Evolutionary conservation across 2,888 invertebrate species (phyloP).

Genomic region (Himalopsyche tibetana): DNA sequence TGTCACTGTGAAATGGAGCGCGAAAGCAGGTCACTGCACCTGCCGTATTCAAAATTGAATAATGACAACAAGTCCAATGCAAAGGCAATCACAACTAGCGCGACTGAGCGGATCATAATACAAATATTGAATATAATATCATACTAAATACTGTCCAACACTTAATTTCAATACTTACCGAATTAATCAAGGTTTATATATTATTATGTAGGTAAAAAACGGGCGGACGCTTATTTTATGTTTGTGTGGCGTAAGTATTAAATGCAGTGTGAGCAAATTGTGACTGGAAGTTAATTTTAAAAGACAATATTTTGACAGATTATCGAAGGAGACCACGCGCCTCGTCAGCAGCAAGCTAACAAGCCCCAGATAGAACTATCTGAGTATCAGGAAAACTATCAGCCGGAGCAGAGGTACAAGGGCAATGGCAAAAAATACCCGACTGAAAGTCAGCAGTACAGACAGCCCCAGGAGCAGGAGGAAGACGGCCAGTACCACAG

Average conservation of each 20-base stretch:
- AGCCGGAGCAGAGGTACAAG: constrained; percentile 28
- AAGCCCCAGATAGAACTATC: constrained; percentile 67
- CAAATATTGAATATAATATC: too few relatives aligned
- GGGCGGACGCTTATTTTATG: not conserved
- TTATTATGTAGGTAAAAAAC: too few relatives aligned
- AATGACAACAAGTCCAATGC: not conserved
- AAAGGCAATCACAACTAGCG: too few relatives aligned
- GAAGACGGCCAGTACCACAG: constrained; percentile 42
- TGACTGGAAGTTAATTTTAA: too few relatives aligned
- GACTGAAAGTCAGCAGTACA: constrained; percentile 70
- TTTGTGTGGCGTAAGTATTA: not conserved
- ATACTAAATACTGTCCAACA: too few relatives aligned
- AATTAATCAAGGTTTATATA: too few relatives aligned
- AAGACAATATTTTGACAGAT: constrained; percentile 69
- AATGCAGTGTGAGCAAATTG: not conserved
- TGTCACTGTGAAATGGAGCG: not conserved
- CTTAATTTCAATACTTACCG: too few relatives aligned
- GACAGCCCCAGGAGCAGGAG: constrained; percentile 71
- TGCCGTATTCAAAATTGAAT: not conserved
- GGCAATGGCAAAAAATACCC: constrained; percentile 45
- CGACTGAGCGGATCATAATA: too few relatives aligned
- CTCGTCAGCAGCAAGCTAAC: constrained; percentile 74
- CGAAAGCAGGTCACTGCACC: constrained; percentile 28
- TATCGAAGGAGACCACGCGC: constrained; percentile 75
- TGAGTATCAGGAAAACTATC: constrained; percentile 8